A percentile compares a stretch with the other conserved stretches of the same genome.
Conservation (phyloP, 2,888 invertebrate species). For the Drosophila mimica region DNA sequence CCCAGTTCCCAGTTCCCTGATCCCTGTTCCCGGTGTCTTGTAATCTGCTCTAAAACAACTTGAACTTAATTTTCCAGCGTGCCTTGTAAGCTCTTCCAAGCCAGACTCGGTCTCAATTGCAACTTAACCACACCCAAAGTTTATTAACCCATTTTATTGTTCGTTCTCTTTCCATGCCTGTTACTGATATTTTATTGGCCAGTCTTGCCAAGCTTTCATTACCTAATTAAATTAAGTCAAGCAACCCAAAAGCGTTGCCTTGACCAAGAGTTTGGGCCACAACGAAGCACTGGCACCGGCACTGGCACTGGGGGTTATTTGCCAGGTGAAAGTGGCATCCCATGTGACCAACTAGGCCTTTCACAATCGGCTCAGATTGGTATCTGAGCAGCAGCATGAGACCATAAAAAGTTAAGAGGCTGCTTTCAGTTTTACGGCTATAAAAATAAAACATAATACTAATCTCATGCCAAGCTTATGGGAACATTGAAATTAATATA, state of each 20-base stretch:
- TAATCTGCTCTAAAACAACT: conserved; percentile 54
- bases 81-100: conserved; percentile 27
- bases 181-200: conserved; percentile 53
- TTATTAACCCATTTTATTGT: conserved; percentile 48
- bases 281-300: background rate
- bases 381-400: conserved; percentile 1
- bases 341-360: conserved; percentile 24
- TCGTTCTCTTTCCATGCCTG: conserved; percentile 7
- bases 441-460: background rate
- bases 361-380: conserved; percentile 34
- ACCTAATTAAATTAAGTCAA: conserved; percentile 68
- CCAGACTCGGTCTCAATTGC: conserved; percentile 40
- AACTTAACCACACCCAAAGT: conserved; percentile 37
- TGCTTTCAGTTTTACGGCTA: background rate
- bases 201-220: conserved; percentile 32
- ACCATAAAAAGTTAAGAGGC: conserved; percentile 22
- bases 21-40: background rate
- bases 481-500: background rate
- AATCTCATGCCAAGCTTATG: background rate
- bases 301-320: conserved; percentile 1
- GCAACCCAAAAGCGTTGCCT: conserved; percentile 16
- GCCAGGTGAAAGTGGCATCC: conserved; percentile 58
- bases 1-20: background rate
- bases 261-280: conserved; percentile 8
- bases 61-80: conserved; percentile 54